Conservation (phyloP, 2,888 invertebrate species). For the Tipula lateralis region DNA sequence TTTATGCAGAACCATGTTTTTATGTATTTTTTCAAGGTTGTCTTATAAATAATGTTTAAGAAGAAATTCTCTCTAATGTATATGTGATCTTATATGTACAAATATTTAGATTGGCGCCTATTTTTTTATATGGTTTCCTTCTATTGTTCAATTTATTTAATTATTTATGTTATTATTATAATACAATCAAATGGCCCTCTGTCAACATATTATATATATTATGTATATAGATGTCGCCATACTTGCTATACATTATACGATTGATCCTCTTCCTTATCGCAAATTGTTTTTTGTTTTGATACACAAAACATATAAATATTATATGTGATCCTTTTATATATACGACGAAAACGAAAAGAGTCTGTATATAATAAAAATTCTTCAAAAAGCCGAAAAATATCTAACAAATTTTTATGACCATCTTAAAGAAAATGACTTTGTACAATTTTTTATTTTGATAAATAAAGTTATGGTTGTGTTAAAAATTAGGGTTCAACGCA, state of each 20-base stretch:
- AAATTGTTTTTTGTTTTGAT: not conserved
- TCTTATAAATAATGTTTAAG: not conserved
- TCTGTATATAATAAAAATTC: not conserved
- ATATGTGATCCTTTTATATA: not conserved
- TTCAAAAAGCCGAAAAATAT: not conserved
- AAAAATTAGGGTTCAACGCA: not conserved
- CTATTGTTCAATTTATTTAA: not conserved
- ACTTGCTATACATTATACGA: not conserved
- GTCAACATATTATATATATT: not conserved
- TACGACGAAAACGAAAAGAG: not conserved
- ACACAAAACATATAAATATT: not conserved
- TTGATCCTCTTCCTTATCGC: not conserved
- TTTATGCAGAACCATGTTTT: not conserved
- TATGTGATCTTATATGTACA: not conserved
- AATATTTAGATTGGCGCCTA: not conserved
- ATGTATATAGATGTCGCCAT: not conserved
- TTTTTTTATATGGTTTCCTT: not conserved
- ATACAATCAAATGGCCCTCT: not conserved
- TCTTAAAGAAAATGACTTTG: not conserved
- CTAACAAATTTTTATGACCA: conserved; percentile 5
- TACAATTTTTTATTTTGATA: not conserved
- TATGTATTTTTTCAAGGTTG: not conserved
- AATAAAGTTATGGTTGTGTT: not conserved
- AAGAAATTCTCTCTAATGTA: not conserved
- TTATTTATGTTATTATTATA: not conserved